Conservation (phyloP, 1,140 invertebrate genomes). For the Neuroterus valhalla region DNA sequence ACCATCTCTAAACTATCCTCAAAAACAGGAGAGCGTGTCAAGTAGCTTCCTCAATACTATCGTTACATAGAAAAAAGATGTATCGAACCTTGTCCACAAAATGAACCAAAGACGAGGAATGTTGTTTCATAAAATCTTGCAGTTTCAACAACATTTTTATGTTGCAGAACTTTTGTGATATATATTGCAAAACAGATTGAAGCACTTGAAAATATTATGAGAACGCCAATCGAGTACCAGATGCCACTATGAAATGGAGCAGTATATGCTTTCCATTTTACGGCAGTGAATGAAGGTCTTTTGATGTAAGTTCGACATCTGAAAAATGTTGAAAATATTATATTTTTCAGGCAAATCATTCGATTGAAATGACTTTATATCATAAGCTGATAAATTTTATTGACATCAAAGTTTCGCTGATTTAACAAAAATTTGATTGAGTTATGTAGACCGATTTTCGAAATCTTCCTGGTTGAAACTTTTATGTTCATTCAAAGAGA, state of each 20-base stretch:
- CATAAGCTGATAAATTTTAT: too few relatives aligned
- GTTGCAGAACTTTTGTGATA: constrained; percentile 31
- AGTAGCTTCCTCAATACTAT: too few relatives aligned
- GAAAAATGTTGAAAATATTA: constrained; percentile 34
- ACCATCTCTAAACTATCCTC: too few relatives aligned
- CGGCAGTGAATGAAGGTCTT: constrained; percentile 57
- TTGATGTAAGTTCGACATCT: constrained; percentile 68
- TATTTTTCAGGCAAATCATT: too few relatives aligned
- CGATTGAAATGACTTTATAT: too few relatives aligned
- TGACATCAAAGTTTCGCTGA: too few relatives aligned
- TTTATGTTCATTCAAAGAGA: too few relatives aligned
- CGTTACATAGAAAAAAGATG: not conserved
- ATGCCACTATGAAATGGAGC: constrained; percentile 64
- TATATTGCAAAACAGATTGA: constrained; percentile 46
- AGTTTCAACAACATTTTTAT: not conserved
- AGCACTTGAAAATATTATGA: constrained; percentile 56
- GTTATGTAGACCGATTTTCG: too few relatives aligned
- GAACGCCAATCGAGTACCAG: constrained; percentile 58
- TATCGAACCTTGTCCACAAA: constrained; percentile 65
- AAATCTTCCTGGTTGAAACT: too few relatives aligned
- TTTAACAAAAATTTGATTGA: too few relatives aligned
- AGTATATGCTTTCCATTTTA: constrained; percentile 69
- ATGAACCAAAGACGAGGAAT: constrained; percentile 62
- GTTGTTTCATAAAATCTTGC: constrained; percentile 57
- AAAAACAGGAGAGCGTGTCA: too few relatives aligned